phyloP scores from a whole-genome alignment of 2,888 invertebrate species.

The Pocota personata region DNA sequence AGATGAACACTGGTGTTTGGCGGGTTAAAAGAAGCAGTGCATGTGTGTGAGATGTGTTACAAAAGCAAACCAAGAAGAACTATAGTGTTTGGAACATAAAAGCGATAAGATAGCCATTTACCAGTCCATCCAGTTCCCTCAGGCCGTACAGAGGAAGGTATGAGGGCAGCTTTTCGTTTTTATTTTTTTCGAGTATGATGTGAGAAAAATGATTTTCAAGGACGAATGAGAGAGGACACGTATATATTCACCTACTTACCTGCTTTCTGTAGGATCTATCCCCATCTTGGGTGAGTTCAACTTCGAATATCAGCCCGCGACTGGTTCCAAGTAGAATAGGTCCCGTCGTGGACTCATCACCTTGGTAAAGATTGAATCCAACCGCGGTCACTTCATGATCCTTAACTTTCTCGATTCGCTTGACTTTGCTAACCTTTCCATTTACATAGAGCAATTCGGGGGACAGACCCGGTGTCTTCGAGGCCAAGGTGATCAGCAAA shows the following conservation, averaged over 20 bases:
- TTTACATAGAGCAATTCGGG: slow-evolving; percentile 93
- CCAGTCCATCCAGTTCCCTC: slow-evolving; percentile 90
- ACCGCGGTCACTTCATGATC: slow-evolving; percentile 94
- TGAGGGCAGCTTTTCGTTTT: slow-evolving; percentile 86
- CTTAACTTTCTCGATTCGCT: slow-evolving; percentile 84
- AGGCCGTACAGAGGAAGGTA: slow-evolving; percentile 89
- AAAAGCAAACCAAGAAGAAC: slow-evolving; percentile 46
- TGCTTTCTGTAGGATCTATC: slow-evolving; percentile 94
- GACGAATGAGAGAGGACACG: slow-evolving; percentile 16
- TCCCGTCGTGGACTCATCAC: slow-evolving; percentile 88
- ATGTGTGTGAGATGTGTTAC: slow-evolving; percentile 34
- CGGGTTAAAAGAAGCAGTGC: slow-evolving; percentile 48
- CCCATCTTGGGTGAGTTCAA: slow-evolving; percentile 91
- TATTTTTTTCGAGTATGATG: slow-evolving; percentile 27
- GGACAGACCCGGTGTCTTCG: slow-evolving; percentile 83
- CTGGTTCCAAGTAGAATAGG: slow-evolving; percentile 95
- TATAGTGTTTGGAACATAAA: slow-evolving; percentile 42
- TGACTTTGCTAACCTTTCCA: slow-evolving; percentile 89
- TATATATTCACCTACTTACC: slow-evolving; percentile 83
- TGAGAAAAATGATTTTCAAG: slow-evolving; percentile 63
- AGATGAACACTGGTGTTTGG: too few species aligned
- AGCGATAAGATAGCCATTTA: slow-evolving; percentile 79
- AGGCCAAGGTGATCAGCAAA: slow-evolving; percentile 88
- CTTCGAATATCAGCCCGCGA: slow-evolving; percentile 95
- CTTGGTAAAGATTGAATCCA: slow-evolving; percentile 92